Conservation (phyloP, 2,888 invertebrate species). For the Frankliniella intonsa region DNA sequence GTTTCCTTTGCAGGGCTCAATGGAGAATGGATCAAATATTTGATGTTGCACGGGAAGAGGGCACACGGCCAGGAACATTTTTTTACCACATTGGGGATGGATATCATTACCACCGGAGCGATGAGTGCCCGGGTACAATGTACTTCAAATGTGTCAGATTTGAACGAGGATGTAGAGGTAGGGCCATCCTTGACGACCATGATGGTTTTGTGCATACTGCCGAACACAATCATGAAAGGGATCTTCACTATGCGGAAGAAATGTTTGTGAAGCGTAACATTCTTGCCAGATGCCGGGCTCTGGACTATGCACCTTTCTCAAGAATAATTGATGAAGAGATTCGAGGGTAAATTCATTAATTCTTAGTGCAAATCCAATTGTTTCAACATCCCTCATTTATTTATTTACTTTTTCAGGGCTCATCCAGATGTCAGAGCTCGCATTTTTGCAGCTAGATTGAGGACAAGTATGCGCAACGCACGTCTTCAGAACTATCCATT, state of each 20-base stretch:
- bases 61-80: not conserved
- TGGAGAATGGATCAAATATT: not conserved
- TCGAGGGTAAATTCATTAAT: not conserved
- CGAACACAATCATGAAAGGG: not conserved
- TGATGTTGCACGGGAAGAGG: not conserved
- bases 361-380: not conserved
- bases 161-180: not conserved
- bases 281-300: not conserved
- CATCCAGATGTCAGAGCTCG: not conserved
- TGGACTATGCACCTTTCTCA: not conserved
- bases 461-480: not conserved
- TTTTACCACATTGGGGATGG: not conserved
- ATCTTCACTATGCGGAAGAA: not conserved
- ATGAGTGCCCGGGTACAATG: not conserved
- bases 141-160: not conserved
- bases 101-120: not conserved
- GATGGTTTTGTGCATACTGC: not conserved
- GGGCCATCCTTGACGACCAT: not conserved
- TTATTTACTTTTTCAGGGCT: not conserved
- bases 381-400: not conserved
- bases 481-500: not conserved
- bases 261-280: not conserved
- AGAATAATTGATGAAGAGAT: not conserved
- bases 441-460: not conserved
- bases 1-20: no score